phyloP scores from a whole-genome alignment of 2,113 vertebrate genomes.

The Periophthalmus modestus region DNA sequence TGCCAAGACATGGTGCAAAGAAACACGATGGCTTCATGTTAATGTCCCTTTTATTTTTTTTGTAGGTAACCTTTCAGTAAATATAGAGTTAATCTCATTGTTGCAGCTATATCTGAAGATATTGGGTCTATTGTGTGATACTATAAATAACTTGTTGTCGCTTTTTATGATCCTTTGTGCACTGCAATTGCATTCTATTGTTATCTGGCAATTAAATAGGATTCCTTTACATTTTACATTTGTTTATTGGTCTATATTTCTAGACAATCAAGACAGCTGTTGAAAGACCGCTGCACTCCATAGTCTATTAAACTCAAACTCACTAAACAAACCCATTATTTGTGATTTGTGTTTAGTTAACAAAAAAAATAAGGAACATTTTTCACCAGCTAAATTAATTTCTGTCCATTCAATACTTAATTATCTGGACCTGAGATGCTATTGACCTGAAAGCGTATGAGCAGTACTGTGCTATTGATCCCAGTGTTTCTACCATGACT shows the following conservation, averaged over 20 bases:
- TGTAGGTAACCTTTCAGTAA: neutral
- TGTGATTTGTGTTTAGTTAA: conserved; percentile 4
- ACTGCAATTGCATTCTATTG: too few relatives aligned
- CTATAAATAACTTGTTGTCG: too few relatives aligned
- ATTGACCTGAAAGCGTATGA: conserved; percentile 37
- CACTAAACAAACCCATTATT: conserved; percentile 3
- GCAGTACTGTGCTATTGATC: conserved; percentile 37
- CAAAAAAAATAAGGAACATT: conserved; percentile 1
- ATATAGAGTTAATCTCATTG: too few relatives aligned
- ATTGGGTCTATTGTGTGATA: too few relatives aligned
- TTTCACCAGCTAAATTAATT: conserved; percentile 5
- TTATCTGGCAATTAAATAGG: too few relatives aligned
- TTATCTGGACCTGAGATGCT: conserved; percentile 27
- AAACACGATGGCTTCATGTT: neutral
- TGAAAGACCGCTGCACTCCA: neutral
- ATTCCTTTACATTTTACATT: too few relatives aligned
- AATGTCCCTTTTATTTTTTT: neutral
- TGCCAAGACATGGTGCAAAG: neutral
- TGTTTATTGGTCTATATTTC: too few relatives aligned
- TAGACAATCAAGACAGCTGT: too few relatives aligned
- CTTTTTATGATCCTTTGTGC: too few relatives aligned
- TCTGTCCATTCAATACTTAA: conserved; percentile 22
- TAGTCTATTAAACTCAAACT: neutral
- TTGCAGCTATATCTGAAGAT: too few relatives aligned
- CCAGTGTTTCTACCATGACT: conserved; percentile 23